Evolutionary conservation across 2,113 vertebrate genomes (phyloP).

Genomic region (Eretmochelys imbricata): DNA sequence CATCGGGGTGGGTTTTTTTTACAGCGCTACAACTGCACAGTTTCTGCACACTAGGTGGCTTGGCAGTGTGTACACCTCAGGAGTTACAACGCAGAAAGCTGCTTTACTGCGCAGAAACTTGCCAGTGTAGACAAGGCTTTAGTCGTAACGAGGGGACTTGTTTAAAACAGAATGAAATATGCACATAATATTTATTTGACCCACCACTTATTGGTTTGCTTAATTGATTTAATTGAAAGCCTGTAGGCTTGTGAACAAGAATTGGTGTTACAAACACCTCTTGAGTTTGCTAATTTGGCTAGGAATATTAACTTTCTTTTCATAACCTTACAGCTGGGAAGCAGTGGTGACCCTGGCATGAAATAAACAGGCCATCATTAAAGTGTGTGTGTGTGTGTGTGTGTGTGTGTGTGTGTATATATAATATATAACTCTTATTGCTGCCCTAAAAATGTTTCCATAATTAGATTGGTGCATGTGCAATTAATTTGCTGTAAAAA

Average conservation of each 20-base stretch:
- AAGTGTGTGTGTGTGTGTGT: not conserved
- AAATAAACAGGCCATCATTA: not conserved
- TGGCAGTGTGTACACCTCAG: too few relatives aligned
- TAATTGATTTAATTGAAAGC: not conserved
- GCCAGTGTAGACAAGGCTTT: not conserved
- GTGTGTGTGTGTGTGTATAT: too few relatives aligned
- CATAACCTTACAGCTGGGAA: not conserved
- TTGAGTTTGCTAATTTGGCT: not conserved
- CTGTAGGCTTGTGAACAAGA: not conserved
- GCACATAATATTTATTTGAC: not conserved
- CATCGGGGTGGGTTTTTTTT: too few relatives aligned
- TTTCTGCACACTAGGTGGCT: too few relatives aligned
- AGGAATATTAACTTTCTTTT: not conserved
- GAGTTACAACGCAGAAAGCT: too few relatives aligned
- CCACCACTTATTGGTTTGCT: not conserved
- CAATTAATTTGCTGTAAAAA: not conserved
- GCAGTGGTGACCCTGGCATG: not conserved
- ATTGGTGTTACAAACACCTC: not conserved
- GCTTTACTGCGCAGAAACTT: too few relatives aligned
- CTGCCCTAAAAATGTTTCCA: not conserved
- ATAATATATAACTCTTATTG: not conserved
- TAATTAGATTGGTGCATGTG: not conserved
- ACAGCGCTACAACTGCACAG: too few relatives aligned
- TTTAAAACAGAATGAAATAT: not conserved
- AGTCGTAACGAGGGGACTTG: not conserved